These are phyloP conservation scores for Tenrec ecaudatus DNA, from an alignment of 2,113 vertebrate genomes.

Conservation along the genomic window DNA sequence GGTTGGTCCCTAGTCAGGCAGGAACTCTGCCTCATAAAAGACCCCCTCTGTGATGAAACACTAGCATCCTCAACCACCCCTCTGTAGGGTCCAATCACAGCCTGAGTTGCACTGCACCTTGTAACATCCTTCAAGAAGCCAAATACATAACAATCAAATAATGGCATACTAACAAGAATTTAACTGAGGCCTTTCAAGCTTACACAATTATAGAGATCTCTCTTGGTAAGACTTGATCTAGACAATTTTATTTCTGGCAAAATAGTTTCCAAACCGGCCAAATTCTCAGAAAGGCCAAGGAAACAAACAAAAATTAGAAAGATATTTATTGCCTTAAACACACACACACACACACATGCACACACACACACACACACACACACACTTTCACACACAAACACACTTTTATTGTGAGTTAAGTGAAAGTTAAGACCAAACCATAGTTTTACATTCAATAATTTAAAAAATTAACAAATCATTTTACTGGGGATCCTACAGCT, in stretches of 20 bases:
- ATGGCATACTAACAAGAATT: neutral
- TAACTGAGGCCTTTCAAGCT: neutral
- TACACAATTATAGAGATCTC: neutral
- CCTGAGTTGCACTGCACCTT: neutral
- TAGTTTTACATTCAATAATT: no score
- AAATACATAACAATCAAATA: neutral
- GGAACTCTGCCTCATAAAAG: neutral
- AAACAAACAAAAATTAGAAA: neutral
- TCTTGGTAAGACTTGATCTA: neutral
- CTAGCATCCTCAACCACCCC: neutral
- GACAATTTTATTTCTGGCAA: neutral
- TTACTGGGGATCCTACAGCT: no score
- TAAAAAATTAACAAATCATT: no score
- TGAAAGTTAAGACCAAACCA: no score
- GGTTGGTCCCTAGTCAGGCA: neutral
- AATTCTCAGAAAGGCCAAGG: neutral
- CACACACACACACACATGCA: no score
- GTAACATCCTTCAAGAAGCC: neutral
- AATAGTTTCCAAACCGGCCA: neutral
- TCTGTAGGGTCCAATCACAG: neutral
- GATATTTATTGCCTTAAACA: no score
- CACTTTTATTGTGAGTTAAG: no score
- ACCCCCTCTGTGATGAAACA: constrained; percentile 42
- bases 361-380: no score
- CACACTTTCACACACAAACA: no score